A percentile compares a stretch with the other conserved stretches of the same genome.
These are phyloP conservation scores for Ellobius talpinus DNA, from an alignment of 2,113 vertebrate genomes.

Conservation along the genomic window DNA sequence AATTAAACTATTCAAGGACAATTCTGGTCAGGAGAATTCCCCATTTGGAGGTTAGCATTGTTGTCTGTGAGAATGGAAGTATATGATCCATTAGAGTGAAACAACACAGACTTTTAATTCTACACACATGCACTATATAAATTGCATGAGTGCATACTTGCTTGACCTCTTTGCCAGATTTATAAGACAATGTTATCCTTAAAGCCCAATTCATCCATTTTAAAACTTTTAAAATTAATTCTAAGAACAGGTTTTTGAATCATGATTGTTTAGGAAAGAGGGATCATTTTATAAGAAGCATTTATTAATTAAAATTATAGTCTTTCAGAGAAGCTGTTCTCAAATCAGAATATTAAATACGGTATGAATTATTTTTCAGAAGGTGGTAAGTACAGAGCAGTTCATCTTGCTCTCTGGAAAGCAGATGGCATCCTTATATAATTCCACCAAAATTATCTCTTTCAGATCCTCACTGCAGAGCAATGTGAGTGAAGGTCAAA, in stretches of 20 bases:
- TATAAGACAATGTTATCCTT: conserved; percentile 53
- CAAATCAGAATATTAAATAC: conserved; percentile 62
- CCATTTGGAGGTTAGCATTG: conserved; percentile 49
- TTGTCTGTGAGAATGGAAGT: neutral
- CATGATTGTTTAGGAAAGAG: conserved; percentile 32
- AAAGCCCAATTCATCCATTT: neutral
- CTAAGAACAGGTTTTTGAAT: conserved; percentile 26
- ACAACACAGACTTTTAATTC: conserved; percentile 33
- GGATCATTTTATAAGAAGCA: conserved; percentile 9
- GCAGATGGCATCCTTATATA: neutral
- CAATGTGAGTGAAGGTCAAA: neutral
- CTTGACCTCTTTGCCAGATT: conserved; percentile 44
- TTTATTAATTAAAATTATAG: conserved; percentile 66
- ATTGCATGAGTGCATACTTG: neutral
- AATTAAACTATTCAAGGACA: conserved; percentile 68
- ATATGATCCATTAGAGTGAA: neutral
- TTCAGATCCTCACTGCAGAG: neutral
- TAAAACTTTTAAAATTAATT: conserved; percentile 56
- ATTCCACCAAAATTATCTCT: conserved; percentile 31
- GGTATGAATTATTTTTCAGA: conserved; percentile 41
- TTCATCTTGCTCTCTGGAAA: conserved; percentile 46
- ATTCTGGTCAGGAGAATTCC: conserved; percentile 59
- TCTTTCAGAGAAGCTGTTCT: neutral
- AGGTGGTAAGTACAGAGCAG: conserved; percentile 34
- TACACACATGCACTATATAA: neutral